These are phyloP conservation scores for Lutraria lutraria DNA, from an alignment of 2,888 invertebrate genomes.

Conservation along the genomic window DNA sequence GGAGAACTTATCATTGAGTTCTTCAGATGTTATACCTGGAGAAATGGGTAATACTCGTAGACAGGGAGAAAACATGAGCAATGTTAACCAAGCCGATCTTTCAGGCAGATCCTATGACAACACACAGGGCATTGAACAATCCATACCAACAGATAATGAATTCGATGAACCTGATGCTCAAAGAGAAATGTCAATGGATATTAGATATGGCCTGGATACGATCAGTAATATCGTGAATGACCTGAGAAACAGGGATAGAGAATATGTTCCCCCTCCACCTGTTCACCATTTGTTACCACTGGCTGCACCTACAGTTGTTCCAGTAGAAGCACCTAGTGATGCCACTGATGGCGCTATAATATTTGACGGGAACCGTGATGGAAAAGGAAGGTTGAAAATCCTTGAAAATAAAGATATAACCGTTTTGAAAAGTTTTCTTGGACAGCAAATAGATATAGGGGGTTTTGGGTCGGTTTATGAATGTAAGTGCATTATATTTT, in stretches of 20 bases:
- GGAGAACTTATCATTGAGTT: neutral
- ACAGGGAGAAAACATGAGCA: neutral
- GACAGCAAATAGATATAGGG: neutral
- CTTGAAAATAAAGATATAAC: neutral
- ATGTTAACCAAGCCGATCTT: neutral
- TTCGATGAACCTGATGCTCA: neutral
- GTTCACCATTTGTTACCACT: no score
- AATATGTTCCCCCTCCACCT: no score
- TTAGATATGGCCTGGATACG: neutral
- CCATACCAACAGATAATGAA: neutral
- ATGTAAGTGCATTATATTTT: neutral
- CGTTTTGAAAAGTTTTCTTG: neutral
- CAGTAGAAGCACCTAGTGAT: no score
- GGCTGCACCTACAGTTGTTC: no score
- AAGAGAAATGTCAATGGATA: neutral
- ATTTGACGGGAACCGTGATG: neutral
- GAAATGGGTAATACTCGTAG: slow-evolving; percentile 10
- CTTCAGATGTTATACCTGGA: neutral
- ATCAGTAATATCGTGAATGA: neutral
- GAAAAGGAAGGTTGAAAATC: slow-evolving; percentile 2
- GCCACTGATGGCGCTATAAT: neutral
- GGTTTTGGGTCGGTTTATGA: slow-evolving; percentile 19
- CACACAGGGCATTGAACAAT: no score
- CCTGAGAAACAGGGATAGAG: no score
- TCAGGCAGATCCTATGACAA: neutral